Percentiles rank a stretch among this genome's conserved stretches.
phyloP scores from a whole-genome alignment of 2,797 vertebrate species.

The Cynopterus sphinx region DNA sequence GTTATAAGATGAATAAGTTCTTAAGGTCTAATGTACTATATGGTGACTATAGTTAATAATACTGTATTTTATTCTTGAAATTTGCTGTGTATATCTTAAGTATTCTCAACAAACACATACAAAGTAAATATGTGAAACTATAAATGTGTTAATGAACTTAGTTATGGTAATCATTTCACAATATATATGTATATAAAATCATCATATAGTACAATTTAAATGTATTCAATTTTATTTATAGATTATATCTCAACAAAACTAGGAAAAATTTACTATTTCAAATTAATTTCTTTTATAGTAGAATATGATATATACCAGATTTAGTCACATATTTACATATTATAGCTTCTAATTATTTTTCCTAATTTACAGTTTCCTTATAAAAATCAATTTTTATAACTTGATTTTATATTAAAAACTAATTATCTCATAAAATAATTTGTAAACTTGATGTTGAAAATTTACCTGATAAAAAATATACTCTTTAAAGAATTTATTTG shows the following conservation, averaged over 20 bases:
- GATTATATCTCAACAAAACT: background rate
- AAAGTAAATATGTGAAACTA: background rate
- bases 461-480: background rate
- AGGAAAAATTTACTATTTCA: background rate
- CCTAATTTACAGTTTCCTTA: slow-evolving; percentile 53
- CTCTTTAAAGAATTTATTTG: slow-evolving; percentile 29
- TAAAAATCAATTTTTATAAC: slow-evolving; percentile 54
- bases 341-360: slow-evolving; percentile 72
- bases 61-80: background rate
- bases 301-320: slow-evolving; percentile 39
- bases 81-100: background rate
- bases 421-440: slow-evolving; percentile 38
- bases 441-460: background rate
- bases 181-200: background rate
- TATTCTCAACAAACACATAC: background rate
- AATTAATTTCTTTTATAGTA: slow-evolving; percentile 39
- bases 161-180: background rate
- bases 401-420: slow-evolving; percentile 59
- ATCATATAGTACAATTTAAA: background rate
- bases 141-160: background rate
- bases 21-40: background rate
- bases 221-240: background rate
- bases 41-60: background rate
- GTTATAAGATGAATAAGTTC: background rate
- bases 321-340: slow-evolving; percentile 58